Evolutionary conservation across 2,888 invertebrate species (phyloP), one percentile per base, ranked within the genome.

Genomic region (Ennomos fuscantarius): DNA sequence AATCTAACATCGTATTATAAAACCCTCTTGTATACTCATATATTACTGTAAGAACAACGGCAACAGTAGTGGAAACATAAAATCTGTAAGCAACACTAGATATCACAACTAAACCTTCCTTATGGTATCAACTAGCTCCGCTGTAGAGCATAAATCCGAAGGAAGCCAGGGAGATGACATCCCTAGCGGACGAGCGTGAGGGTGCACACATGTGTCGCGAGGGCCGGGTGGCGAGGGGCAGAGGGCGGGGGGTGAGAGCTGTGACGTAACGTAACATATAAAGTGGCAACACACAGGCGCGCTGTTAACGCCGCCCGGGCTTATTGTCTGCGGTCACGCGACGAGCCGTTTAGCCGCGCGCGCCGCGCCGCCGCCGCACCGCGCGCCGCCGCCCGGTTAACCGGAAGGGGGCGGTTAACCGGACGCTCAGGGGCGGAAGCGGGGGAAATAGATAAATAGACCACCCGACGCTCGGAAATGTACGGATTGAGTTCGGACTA

Each of bases 261-360:
- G 78, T 84, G 86, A 87, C 84, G 89, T 85, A 85, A 87, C 89
- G 89, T 85, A 86, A 87, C 89, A 81, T 89, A 90, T 89, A 90
- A 90, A 91, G 90, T 90, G 91, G 89, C 87, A 91, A 90, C 91
- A 90, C 89, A 89, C 88, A 90, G 88, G 87, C 91, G 89, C 89
- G 90, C 89, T 87, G 89, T 89, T 89, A 89, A 89, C 91, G 89
- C 89, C 86, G 86, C 81, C 86, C 86, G 88, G 89, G 89, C 91
- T 92, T 90, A 92, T 92, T 92, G 91, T 91, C 91, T 92, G 91
- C 90, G 91, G 91, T 92, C 91, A 91, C 91, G 91, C 91, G 90
- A 92, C 91, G 90, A 92, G 90, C 91, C 90, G 91, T 91, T 92
- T 91, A 92, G 91, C 90, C 90, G 90, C 85, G 86, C 86, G 82